Conservation (phyloP, 2,797 vertebrate genomes). For the Argyrosomus regius region DNA sequence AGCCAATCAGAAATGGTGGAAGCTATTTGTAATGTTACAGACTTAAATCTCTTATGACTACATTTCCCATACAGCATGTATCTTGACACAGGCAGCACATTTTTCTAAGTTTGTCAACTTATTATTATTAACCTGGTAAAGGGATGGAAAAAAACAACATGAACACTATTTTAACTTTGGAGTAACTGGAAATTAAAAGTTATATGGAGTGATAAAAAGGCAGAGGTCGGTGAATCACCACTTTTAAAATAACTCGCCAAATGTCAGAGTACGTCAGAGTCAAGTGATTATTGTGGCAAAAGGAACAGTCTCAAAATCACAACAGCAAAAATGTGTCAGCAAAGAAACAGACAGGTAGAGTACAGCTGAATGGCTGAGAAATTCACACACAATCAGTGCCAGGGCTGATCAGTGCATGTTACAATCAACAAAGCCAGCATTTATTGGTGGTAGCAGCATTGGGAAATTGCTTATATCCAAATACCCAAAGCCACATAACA, state of each 20-base stretch:
- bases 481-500: conserved; percentile 27
- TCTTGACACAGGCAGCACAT: neutral
- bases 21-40: neutral
- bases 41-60: neutral
- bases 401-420: neutral
- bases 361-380: neutral
- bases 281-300: neutral
- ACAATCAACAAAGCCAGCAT: neutral
- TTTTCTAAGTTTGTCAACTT: neutral
- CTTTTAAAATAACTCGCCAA: conserved; percentile 5
- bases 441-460: conserved; percentile 1
- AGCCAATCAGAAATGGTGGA: neutral
- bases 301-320: neutral
- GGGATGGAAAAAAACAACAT: neutral
- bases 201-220: neutral
- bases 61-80: too few relatives aligned
- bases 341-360: neutral
- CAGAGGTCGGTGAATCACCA: conserved; percentile 2
- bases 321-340: neutral
- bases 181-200: neutral
- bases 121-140: neutral
- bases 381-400: neutral
- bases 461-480: conserved; percentile 19
- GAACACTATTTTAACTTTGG: neutral
- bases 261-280: neutral